Percentiles rank a stretch among this genome's conserved stretches.
These are phyloP conservation scores for Emydocephalus ijimae DNA, from an alignment of 2,113 vertebrate genomes.

Conservation along the genomic window DNA sequence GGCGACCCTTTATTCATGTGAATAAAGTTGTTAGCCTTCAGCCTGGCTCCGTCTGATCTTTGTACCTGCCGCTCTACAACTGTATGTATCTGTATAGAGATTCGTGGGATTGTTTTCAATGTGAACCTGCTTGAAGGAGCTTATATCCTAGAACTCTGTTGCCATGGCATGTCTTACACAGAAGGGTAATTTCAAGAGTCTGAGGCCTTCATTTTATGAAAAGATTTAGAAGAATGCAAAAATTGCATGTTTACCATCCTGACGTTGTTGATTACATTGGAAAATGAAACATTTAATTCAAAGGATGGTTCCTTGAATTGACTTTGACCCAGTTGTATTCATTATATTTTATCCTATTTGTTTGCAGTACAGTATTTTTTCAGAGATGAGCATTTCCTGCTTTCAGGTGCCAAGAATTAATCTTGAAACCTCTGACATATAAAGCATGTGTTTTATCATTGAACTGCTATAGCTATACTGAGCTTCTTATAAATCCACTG, in stretches of 20 bases:
- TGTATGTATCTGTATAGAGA: background rate
- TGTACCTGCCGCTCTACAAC: too few species aligned
- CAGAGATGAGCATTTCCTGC: background rate
- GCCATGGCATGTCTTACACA: background rate
- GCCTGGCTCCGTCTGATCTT: too few species aligned
- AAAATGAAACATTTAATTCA: background rate
- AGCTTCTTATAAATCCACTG: background rate
- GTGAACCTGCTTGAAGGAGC: background rate
- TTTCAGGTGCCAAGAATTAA: background rate
- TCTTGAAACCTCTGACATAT: background rate
- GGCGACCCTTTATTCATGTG: too few species aligned
- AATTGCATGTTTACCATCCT: background rate
- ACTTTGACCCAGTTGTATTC: background rate
- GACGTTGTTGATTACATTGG: background rate
- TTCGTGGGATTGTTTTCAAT: background rate
- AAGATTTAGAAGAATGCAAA: background rate
- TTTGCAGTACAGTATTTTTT: background rate
- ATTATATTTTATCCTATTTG: background rate
- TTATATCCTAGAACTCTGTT: background rate
- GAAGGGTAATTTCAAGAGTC: background rate
- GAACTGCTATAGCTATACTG: background rate
- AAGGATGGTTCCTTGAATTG: background rate
- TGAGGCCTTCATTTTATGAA: background rate
- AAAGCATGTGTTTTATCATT: background rate
- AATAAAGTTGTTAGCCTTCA: too few species aligned